These are phyloP conservation scores for Pampusana beccarii DNA, from an alignment of 2,113 vertebrate species.

Conservation along the genomic window DNA sequence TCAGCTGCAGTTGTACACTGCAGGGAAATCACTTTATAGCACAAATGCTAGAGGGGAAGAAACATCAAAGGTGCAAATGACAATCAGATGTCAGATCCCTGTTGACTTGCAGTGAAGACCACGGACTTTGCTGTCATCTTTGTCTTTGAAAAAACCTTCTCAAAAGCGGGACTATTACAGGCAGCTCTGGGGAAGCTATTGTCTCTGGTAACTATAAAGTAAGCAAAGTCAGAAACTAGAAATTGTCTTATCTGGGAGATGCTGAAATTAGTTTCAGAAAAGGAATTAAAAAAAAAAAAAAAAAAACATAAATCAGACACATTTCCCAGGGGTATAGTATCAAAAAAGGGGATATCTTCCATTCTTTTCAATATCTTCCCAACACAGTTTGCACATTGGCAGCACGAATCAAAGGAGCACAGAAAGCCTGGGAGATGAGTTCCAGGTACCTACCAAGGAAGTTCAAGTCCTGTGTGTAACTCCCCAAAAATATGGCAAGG, in stretches of 20 bases:
- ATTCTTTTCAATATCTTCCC: not conserved
- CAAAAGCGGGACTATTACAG: not conserved
- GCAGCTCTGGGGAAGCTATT: not conserved
- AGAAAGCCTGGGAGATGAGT: not conserved
- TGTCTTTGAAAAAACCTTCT: not conserved
- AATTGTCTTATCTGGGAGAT: not conserved
- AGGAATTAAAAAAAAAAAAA: not conserved
- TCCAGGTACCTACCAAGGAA: not conserved
- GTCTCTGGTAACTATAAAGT: not conserved
- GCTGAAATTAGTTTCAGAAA: not conserved
- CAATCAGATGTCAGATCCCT: not conserved
- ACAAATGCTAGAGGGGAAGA: not conserved
- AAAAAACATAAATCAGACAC: not conserved
- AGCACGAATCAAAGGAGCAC: not conserved
- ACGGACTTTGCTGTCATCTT: constrained; percentile 11
- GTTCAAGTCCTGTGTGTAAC: not conserved
- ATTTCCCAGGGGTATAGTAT: not conserved
- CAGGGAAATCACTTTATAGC: not conserved
- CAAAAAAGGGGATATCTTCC: not conserved
- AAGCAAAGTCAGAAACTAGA: not conserved
- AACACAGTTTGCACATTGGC: not conserved
- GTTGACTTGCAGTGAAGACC: not conserved
- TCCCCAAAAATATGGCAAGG: not conserved
- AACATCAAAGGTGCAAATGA: constrained; percentile 11
- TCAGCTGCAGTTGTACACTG: not conserved